Percentiles rank a stretch among this genome's conserved stretches.
Conservation (phyloP, 2,113 vertebrate species). For the Pterocles gutturalis region DNA sequence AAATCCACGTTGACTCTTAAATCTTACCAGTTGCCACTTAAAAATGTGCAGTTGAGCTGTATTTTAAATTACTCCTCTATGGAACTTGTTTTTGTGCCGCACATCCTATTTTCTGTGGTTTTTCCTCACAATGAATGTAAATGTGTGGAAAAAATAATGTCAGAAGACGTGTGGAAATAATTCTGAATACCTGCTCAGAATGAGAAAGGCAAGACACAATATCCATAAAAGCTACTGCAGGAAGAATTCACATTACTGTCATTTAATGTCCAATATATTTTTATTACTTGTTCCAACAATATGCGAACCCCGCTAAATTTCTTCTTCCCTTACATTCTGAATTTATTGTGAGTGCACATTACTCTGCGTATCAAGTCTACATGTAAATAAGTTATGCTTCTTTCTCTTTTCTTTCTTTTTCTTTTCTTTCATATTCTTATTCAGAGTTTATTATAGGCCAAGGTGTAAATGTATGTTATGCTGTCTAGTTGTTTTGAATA, state of each 20-base stretch:
- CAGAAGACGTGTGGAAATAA: background rate
- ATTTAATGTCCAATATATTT: background rate
- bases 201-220: background rate
- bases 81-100: background rate
- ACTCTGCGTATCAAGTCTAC: background rate
- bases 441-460: background rate
- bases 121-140: background rate
- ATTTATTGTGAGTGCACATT: background rate
- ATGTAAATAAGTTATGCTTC: background rate
- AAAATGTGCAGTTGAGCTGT: background rate
- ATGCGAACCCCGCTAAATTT: fast-evolving
- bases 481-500: background rate
- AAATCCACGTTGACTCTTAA: background rate
- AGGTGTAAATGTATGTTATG: background rate
- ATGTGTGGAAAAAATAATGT: fast-evolving
- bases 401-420: background rate
- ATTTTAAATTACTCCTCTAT: background rate
- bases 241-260: background rate
- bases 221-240: background rate
- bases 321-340: background rate
- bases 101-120: background rate
- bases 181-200: background rate
- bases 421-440: background rate
- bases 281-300: background rate
- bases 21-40: background rate